Base-by-base conservation (phyloP, 2,888 invertebrate species). In the Drosophila vallismaia region DNA sequence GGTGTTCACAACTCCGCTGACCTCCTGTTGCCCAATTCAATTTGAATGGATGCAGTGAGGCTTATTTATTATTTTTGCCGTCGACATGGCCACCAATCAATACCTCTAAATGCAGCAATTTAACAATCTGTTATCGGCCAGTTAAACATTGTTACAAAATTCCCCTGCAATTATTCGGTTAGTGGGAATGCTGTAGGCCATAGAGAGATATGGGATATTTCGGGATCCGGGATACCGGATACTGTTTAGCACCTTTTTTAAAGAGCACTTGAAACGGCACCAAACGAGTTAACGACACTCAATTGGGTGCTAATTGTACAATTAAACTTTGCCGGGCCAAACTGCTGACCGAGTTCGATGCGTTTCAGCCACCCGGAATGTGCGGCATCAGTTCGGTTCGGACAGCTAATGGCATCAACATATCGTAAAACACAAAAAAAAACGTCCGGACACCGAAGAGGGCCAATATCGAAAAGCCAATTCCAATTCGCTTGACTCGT, bases 271-370 rank as follows among this genome's bases (percentile, higher is more conserved):
- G 66, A 69, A 71, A 52, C 67, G 70, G 55, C 72, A 73, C 58
- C 70, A 67, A 76, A 71, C 77, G 77, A 88, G 88, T 79, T 88
- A 89, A 85, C 89, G 83, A 83, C 71, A 73, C 86, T 88, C 84
- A 80, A 87, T 78, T 86, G 84, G 76, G 83, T 88, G 87, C 84
- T 87, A 89, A 89, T 89, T 88, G 81, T 75, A 83, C 79, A 86
- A 88, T 86, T 89, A 88, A 87, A 87, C 75, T 66, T 12, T 45
- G 66, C 63, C 60, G 64, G 45, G 60, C 69, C 48, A 31, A 49
- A 46, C 24, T 52, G 54, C 44, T 10, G 26, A 44, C 67, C 50
- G 38, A 29, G 53, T 48, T 36, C 71, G 62, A n/a, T 36, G 54
- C 31, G 51, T 48, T 40, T 40, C 50, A 40, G 46, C 55, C 45